Conservation (phyloP, 2,797 vertebrate species). For the Microctenopoma steveboyesi region DNA sequence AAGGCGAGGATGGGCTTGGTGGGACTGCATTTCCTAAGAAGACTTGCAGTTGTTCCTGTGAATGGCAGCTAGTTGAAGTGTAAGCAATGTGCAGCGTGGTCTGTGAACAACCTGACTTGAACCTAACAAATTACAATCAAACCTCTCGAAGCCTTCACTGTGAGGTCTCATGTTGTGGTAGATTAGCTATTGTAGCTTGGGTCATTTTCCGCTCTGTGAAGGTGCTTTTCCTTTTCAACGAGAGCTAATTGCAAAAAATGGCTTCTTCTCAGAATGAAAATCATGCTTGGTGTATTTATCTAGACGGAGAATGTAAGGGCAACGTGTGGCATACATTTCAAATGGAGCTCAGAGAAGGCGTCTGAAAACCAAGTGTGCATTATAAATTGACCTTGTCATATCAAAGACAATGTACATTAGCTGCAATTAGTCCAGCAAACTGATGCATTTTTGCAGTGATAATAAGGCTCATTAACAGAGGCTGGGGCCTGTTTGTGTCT, state of each 20-base stretch:
- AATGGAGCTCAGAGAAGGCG: conserved; percentile 4
- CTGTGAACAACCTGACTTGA: background rate
- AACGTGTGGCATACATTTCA: background rate
- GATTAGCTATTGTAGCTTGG: background rate
- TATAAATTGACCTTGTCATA: background rate
- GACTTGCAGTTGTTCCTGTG: background rate
- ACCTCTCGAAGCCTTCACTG: background rate
- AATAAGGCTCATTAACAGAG: conserved; percentile 21
- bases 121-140: conserved; percentile 1
- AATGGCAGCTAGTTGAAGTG: conserved; percentile 14
- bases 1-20: background rate
- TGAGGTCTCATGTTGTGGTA: background rate
- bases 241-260: background rate
- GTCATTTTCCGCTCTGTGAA: background rate
- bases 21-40: background rate
- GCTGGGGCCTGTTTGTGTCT: conserved; percentile 7
- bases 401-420: conserved; percentile 17
- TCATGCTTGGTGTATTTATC: background rate
- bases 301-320: background rate
- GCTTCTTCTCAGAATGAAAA: background rate
- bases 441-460: conserved; percentile 17
- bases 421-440: background rate
- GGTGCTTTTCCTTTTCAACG: background rate
- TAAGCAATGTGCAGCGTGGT: background rate
- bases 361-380: background rate